Percentiles rank a stretch among this genome's conserved stretches.
phyloP scores from a whole-genome alignment of 2,888 invertebrate species.

The Caradrina kadenii region DNA sequence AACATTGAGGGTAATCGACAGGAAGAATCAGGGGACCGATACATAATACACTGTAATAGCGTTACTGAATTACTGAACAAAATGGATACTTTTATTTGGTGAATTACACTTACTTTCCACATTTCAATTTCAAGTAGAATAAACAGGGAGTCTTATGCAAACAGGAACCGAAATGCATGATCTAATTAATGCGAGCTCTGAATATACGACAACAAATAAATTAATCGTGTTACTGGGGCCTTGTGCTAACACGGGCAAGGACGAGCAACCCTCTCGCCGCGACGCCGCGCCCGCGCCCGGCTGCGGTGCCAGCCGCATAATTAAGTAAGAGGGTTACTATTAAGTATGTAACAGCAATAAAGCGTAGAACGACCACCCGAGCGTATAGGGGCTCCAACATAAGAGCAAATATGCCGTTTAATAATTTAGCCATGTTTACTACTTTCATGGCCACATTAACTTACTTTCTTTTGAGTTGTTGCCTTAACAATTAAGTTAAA shows the following conservation, averaged over 20 bases:
- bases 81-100: slow-evolving; percentile 24
- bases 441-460: slow-evolving; percentile 57
- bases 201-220: slow-evolving; percentile 80
- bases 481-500: slow-evolving; percentile 11
- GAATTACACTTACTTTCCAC: slow-evolving; percentile 43
- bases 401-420: slow-evolving; percentile 80
- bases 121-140: slow-evolving; percentile 46
- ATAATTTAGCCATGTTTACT: slow-evolving; percentile 75
- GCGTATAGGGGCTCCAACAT: slow-evolving; percentile 74
- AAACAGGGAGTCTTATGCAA: slow-evolving; percentile 58
- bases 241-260: slow-evolving; percentile 79
- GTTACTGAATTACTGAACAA: slow-evolving; percentile 47
- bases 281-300: slow-evolving; percentile 63
- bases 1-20: slow-evolving; percentile 69
- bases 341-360: slow-evolving; percentile 88
- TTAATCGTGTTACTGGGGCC: slow-evolving; percentile 82
- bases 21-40: slow-evolving; percentile 68
- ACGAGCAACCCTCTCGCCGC: slow-evolving; percentile 76
- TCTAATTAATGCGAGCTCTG: slow-evolving; percentile 74
- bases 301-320: slow-evolving; percentile 84
- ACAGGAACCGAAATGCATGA: slow-evolving; percentile 65
- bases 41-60: slow-evolving; percentile 54
- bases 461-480: slow-evolving; percentile 38
- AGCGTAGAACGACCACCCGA: slow-evolving; percentile 76
- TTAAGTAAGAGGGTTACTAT: slow-evolving; percentile 88